Evolutionary conservation across 2,888 invertebrate species (phyloP).

Genomic region (Amphimallon solstitiale): DNA sequence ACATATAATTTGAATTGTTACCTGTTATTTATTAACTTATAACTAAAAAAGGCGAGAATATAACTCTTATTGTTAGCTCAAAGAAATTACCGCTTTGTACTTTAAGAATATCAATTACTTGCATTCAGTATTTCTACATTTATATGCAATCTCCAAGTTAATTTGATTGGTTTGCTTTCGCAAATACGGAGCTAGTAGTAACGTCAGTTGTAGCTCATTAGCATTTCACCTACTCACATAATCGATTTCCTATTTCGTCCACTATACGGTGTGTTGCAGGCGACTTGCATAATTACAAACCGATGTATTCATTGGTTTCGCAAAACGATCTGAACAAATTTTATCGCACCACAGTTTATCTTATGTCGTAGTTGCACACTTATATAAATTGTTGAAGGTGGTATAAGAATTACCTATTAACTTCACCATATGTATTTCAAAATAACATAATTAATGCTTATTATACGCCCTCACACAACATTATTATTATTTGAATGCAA

Average conservation of each 20-base stretch:
- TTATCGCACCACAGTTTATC: neutral
- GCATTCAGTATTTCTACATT: neutral
- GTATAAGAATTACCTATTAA: too few relatives aligned
- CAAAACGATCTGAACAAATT: neutral
- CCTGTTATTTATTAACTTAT: too few relatives aligned
- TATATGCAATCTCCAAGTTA: constrained; percentile 21
- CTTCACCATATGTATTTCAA: too few relatives aligned
- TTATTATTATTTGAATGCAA: too few relatives aligned
- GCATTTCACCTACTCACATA: constrained; percentile 31
- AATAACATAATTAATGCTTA: too few relatives aligned
- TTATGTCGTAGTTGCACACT: neutral
- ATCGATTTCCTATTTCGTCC: constrained; percentile 28
- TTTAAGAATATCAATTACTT: constrained; percentile 1
- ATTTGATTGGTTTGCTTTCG: constrained; percentile 19
- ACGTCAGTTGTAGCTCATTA: constrained; percentile 20
- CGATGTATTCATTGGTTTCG: constrained; percentile 6
- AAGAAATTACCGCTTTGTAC: too few relatives aligned
- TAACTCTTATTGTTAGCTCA: too few relatives aligned
- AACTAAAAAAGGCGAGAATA: too few relatives aligned
- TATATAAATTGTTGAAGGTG: neutral
- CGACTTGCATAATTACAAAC: constrained; percentile 18
- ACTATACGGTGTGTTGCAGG: constrained; percentile 10
- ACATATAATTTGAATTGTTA: too few relatives aligned
- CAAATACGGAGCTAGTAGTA: constrained; percentile 15
- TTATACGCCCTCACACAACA: too few relatives aligned